These are phyloP conservation scores for Apotomis capreana DNA, from an alignment of 2,888 invertebrate species.

Conservation along the genomic window DNA sequence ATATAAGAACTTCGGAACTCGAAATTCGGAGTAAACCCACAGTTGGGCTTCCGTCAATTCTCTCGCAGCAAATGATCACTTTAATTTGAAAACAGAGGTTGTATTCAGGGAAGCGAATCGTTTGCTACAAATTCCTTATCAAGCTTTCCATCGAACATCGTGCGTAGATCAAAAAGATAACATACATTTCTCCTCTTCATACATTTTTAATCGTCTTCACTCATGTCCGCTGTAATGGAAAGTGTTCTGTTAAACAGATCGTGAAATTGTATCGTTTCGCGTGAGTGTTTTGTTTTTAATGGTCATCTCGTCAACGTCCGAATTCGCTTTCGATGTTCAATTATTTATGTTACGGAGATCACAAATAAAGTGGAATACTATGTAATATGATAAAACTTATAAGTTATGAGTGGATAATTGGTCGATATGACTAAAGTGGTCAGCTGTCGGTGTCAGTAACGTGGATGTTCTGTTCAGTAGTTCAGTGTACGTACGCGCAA, in stretches of 20 bases:
- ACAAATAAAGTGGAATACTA: not conserved
- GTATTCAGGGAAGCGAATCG: constrained; percentile 56
- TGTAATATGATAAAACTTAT: not conserved
- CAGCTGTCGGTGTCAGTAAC: not conserved
- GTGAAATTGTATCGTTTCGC: constrained; percentile 22
- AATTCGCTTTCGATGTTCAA: constrained; percentile 16
- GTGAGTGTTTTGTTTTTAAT: constrained; percentile 6
- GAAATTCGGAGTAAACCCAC: too few species aligned
- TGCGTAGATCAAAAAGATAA: constrained; percentile 44
- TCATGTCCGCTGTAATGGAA: constrained; percentile 59
- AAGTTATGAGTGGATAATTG: too few species aligned
- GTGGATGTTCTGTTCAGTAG: too few species aligned
- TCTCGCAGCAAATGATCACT: too few species aligned
- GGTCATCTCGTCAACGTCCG: constrained; percentile 15
- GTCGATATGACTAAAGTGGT: too few species aligned
- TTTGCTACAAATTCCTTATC: constrained; percentile 54
- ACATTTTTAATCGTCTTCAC: constrained; percentile 58
- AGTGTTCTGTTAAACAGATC: constrained; percentile 47
- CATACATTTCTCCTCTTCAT: constrained; percentile 54
- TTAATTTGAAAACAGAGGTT: too few species aligned
- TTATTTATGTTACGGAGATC: not conserved
- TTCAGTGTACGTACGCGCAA: too few species aligned
- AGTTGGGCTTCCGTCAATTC: too few species aligned
- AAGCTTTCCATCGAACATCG: constrained; percentile 54
- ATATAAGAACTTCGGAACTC: too few species aligned